Base-by-base conservation (phyloP, 2,888 invertebrate species). In the Rhagonycha lutea region DNA sequence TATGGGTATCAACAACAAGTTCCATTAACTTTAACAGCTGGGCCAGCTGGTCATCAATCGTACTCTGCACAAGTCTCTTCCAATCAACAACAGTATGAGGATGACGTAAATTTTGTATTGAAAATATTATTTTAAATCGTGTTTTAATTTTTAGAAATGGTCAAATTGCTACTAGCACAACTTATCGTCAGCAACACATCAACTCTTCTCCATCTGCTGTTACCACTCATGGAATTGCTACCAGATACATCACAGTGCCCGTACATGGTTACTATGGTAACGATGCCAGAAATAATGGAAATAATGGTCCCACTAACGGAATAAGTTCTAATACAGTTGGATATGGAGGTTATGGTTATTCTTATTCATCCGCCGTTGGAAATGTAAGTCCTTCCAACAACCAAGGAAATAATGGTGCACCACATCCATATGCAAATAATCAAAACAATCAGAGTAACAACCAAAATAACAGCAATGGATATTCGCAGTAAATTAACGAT, bases 181-280 rank as follows among this genome's bases (percentile, higher is more conserved):
- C 76, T 12, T 76, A 74, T n/a, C 74, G 78, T 12, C 75, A 78
- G 14, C 78, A 78, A 18, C 78, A 75, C 14, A 72, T 78, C n/a
- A 72, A 76, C 32, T 76, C 76, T 10, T 74, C 76, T 5, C 78
- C 78, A 14, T 71, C 76, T 14, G 72, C 77, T 11, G 70, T 77
- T 47, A 77, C 77, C 26, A 75, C 77, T 18, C 77, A 77, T 24
- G 77, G 72, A 7, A 70, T 77, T 12, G 77, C 75, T 14, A 73
- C 77, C 0, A 70, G 74, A 26, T 77, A 68, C 14, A 70, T 77
- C 12, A 70, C 74, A 24, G 62, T 75, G 5, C 77, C 77, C 10
- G n/a, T 68, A 11, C 74, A 72, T 28, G 72, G 77, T 9, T 74
- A 67, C n/a, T 73, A 72, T 47, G 14, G 63, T 11, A 65, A 61